Evolutionary conservation across 2,888 invertebrate genomes (phyloP), one percentile per base, ranked within the genome.

Genomic region (Aethes cnicana): DNA sequence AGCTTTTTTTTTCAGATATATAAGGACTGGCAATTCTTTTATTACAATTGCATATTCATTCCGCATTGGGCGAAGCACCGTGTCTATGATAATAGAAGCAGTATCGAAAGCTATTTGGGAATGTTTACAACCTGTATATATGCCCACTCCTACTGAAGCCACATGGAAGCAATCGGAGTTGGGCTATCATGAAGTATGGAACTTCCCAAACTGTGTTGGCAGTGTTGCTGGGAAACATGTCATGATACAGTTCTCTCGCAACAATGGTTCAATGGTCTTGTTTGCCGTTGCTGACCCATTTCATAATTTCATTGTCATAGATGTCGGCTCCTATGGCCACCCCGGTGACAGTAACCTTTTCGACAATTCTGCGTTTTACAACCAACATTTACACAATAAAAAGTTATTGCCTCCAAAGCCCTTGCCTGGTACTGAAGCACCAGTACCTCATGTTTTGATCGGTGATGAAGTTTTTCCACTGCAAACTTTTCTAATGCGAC

Each of bases 201-300:
- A 26, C 23, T 62, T 56, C 46, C 59, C 58, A 30, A 47, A 62
- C 53, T 58, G 56, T 37, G 6, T 59, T 6, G 57, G 56, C 30
- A 42, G 46, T 35, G 50, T 59, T 8, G 59, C 58, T 41, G 59
- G 59, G n/a, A 62, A 59, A 32, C 58, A 58, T 47, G 50, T 59
- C 46, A 35, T 21, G 17, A 54, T 58, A 20, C 47, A 55, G 54
- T 44, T 42, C 32, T 42, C 42, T 20, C n/a, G n/a, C n/a, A n/a
- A n/a, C n/a, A n/a, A n/a, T n/a, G n/a, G n/a, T n/a, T n/a, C n/a
- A n/a, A 42, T 42, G 17, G 53, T 47, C 26, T 32, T 53, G 20
- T 28, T 47, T 33, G 53, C 53, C 30, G 35, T 53, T 11, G 53
- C 36, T 20, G 53, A 36, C n/a, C 37, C 47, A 32, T 17, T 43